Conservation (phyloP, 1,140 invertebrate genomes). For the Sitodiplosis mosellana region DNA sequence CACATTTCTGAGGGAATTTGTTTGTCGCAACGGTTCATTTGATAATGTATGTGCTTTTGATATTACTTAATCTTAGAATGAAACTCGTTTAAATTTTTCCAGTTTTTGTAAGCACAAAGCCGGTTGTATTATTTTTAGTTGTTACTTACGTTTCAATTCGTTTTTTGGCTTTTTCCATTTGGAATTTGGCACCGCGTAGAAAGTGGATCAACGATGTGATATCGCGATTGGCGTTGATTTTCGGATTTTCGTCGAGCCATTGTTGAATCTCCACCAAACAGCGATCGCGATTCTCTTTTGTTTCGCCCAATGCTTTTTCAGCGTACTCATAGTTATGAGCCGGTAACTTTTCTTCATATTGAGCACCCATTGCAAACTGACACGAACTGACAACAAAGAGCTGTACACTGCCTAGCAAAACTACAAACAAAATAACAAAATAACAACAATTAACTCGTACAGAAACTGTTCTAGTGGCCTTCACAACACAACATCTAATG, state of each 20-base stretch:
- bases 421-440: too few species aligned
- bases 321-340: not conserved
- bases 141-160: not conserved
- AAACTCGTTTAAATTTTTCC: too few species aligned
- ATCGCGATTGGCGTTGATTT: not conserved
- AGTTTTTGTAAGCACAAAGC: not conserved
- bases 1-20: too few species aligned
- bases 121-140: not conserved
- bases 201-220: not conserved
- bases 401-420: not conserved
- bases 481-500: too few species aligned
- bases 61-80: too few species aligned
- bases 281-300: not conserved
- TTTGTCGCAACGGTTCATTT: too few species aligned
- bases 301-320: not conserved
- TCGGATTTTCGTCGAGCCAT: not conserved
- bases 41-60: too few species aligned
- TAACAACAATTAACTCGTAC: too few species aligned
- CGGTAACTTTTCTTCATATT: not conserved
- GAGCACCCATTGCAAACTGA: not conserved
- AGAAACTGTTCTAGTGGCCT: too few species aligned
- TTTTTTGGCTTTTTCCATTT: not conserved
- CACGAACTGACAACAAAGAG: not conserved
- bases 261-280: not conserved
- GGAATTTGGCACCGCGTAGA: not conserved